Evolutionary conservation across 2,113 vertebrate species (phyloP).

Genomic region (Isurus oxyrinchus): DNA sequence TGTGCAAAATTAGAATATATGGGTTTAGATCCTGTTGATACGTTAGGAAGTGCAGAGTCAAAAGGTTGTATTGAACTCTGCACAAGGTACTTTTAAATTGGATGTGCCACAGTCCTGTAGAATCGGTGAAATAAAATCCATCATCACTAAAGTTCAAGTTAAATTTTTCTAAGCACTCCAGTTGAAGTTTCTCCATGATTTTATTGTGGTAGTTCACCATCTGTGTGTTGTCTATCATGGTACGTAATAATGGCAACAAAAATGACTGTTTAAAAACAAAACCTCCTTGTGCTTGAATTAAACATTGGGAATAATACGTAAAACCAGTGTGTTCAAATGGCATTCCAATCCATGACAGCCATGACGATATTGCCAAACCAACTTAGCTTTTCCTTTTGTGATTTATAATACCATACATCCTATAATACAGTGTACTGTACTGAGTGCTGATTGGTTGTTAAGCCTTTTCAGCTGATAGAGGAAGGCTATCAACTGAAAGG

Average conservation of each 20-base stretch:
- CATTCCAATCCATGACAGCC: not conserved
- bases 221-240: not conserved
- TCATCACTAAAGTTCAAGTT: not conserved
- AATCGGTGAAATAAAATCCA: not conserved
- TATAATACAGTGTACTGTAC: not conserved
- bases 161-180: not conserved
- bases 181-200: not conserved
- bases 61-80: too few species aligned
- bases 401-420: not conserved
- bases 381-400: not conserved
- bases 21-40: not conserved
- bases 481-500: not conserved
- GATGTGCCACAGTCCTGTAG: not conserved
- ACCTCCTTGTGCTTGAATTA: not conserved
- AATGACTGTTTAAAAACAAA: not conserved
- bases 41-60: not conserved
- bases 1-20: not conserved
- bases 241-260: not conserved
- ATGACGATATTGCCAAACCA: not conserved
- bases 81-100: too few species aligned
- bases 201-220: not conserved
- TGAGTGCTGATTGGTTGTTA: not conserved
- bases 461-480: not conserved
- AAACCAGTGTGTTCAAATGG: not conserved
- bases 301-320: not conserved